Evolutionary conservation across 2,888 invertebrate species (phyloP).

Genomic region (Clostera curtula): DNA sequence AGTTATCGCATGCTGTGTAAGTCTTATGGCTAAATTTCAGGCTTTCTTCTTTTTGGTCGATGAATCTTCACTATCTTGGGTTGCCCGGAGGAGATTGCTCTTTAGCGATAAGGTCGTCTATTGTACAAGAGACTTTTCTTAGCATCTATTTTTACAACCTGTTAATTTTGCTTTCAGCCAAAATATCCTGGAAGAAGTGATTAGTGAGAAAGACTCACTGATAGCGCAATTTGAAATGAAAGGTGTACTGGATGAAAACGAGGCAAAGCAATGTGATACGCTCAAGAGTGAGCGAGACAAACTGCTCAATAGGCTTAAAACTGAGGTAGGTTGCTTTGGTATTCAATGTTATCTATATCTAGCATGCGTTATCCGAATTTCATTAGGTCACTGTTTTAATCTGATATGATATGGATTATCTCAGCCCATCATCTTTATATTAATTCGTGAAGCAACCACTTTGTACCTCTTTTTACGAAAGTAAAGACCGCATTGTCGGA

Average conservation of each 20-base stretch:
- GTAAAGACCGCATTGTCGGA: too few relatives aligned
- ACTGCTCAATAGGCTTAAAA: conserved; percentile 81
- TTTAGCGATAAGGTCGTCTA: too few relatives aligned
- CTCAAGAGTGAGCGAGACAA: conserved; percentile 81
- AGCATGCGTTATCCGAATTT: too few relatives aligned
- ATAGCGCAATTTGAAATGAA: conserved; percentile 87
- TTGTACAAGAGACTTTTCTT: too few relatives aligned
- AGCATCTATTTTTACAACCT: conserved; percentile 1
- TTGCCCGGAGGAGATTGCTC: too few relatives aligned
- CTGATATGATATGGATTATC: too few relatives aligned
- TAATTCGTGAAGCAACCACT: too few relatives aligned
- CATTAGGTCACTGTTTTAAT: too few relatives aligned
- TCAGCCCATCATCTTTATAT: too few relatives aligned
- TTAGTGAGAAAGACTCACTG: conserved; percentile 92
- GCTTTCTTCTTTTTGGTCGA: too few relatives aligned
- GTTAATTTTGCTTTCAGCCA: conserved; percentile 71
- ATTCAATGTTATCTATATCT: conserved; percentile 3
- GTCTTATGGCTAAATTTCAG: conserved; percentile 30
- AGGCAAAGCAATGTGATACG: conserved; percentile 79
- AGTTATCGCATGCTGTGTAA: conserved; percentile 88
- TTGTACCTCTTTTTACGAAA: too few relatives aligned
- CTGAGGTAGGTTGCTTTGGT: conserved; percentile 70
- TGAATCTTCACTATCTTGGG: too few relatives aligned
- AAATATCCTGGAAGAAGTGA: conserved; percentile 87
- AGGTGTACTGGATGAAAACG: conserved; percentile 78